Percentiles rank a stretch among this genome's conserved stretches.
Evolutionary conservation across 1,140 invertebrate genomes (phyloP).

Genomic region (Lucilia cuprina): DNA sequence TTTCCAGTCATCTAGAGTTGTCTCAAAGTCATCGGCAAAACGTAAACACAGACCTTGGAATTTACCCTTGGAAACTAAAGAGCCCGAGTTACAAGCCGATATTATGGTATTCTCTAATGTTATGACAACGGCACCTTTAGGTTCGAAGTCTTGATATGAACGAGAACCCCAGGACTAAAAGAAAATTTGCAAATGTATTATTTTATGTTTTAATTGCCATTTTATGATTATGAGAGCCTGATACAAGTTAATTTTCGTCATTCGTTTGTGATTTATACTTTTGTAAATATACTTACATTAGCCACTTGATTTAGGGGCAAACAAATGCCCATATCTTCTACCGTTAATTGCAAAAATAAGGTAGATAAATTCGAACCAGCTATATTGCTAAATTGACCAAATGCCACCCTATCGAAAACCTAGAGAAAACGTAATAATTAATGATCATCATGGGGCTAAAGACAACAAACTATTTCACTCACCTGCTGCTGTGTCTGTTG

Average conservation of each 20-base stretch:
- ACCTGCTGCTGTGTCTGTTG: slow-evolving; percentile 65
- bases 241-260: slow-evolving; percentile 26
- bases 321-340: slow-evolving; percentile 97
- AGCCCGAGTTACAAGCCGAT: slow-evolving; percentile 86
- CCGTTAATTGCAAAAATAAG: slow-evolving; percentile 91
- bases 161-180: slow-evolving; percentile 69
- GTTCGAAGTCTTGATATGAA: slow-evolving; percentile 77
- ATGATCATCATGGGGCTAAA: neutral
- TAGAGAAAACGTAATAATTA: slow-evolving; percentile 46
- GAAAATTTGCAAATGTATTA: neutral
- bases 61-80: slow-evolving; percentile 77
- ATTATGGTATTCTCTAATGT: slow-evolving; percentile 95
- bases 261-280: neutral
- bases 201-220: too few species aligned
- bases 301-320: slow-evolving; percentile 86
- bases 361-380: slow-evolving; percentile 82
- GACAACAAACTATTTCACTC: neutral
- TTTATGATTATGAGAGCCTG: neutral
- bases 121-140: slow-evolving; percentile 88
- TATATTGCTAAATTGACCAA: slow-evolving; percentile 78
- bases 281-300: slow-evolving; percentile 44
- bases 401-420: slow-evolving; percentile 76
- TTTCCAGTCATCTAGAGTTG: slow-evolving; percentile 96
- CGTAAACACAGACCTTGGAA: slow-evolving; percentile 88
- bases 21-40: slow-evolving; percentile 97